Conservation (phyloP, 2,888 invertebrate genomes). For the Tachina lurida region DNA sequence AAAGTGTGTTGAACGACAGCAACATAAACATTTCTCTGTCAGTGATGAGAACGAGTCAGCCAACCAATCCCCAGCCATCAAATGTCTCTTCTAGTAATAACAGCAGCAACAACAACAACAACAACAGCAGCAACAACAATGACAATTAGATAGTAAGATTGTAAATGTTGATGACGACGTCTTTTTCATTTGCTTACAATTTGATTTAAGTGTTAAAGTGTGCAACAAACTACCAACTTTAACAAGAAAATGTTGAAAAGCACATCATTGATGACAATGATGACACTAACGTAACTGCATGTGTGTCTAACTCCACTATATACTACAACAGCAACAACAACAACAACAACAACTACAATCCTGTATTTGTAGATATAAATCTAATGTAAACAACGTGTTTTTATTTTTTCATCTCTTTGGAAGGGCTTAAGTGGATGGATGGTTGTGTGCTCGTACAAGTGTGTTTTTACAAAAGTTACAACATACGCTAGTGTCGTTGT, state of each 20-base stretch:
- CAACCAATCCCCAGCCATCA: no score
- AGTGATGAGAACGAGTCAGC: background rate
- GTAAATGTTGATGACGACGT: slow-evolving; percentile 29
- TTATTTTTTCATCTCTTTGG: background rate
- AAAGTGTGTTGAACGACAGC: slow-evolving; percentile 2
- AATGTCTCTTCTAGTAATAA: background rate
- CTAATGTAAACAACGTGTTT: slow-evolving; percentile 59
- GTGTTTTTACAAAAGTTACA: slow-evolving; percentile 30
- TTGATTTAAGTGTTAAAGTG: slow-evolving; percentile 55
- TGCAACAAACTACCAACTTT: slow-evolving; percentile 39
- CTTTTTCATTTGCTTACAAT: slow-evolving; percentile 32
- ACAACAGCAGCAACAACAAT: background rate
- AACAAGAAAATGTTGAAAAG: slow-evolving; percentile 14
- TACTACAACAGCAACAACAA: slow-evolving; percentile 9
- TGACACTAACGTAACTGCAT: background rate
- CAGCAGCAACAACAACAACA: background rate
- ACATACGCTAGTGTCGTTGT: slow-evolving; percentile 31
- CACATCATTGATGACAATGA: slow-evolving; percentile 11
- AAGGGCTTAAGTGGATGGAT: slow-evolving; percentile 29
- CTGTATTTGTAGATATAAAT: slow-evolving; percentile 48
- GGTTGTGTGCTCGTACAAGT: slow-evolving; percentile 13
- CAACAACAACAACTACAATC: slow-evolving; percentile 7
- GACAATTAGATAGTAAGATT: slow-evolving; percentile 22
- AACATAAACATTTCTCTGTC: background rate
- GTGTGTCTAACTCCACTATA: background rate